Evolutionary conservation across 2,113 vertebrate genomes (phyloP), one percentile per base, ranked within the genome.

Genomic region (Gavialis gangeticus): DNA sequence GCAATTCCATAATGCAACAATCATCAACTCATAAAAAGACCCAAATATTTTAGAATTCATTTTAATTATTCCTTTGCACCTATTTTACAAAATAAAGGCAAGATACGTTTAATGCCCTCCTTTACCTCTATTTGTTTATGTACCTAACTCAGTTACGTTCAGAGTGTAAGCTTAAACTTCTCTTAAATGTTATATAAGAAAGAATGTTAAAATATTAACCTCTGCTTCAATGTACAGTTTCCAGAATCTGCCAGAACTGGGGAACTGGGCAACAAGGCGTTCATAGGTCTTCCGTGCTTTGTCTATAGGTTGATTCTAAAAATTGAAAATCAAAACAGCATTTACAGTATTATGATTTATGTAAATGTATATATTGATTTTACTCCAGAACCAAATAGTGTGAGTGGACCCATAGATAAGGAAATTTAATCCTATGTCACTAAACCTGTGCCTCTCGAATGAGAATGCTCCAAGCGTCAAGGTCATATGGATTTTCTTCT

Each of bases 371-470:
- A 95, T 93, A 96, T 56, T 97, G 96, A 94, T 94, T 97, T 98
- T 97, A 98, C 97, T 98, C 97, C 96, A 98, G 98, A 98, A 98
- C 93, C 96, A 98, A 98, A 97, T 95, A 98, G 97, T 92, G 98
- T 97, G 97, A 98, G 97, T 98, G 98, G 98, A 98, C 98, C 95
- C 98, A 98, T 98, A 98, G 98, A 99, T 98, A 98, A 99, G 98
- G 98, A 99, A 98, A 99, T 98, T 98, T 99, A 99, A 99, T 99
- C 99, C 99, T 99, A 99, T 99, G 98, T 99, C 99, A 99, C 99
- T 99, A 99, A 99, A 99, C 99, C 99, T 99, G 99, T 99, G 99
- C 99, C 99, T 99, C 99, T 99, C 99, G 99, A 99, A 99, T 99
- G 99, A 99, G 99, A 99, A 99, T 99, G 99, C 99, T 99, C 99